Base-by-base conservation (phyloP, 1,140 invertebrate genomes). In the Bombus terrestris region DNA sequence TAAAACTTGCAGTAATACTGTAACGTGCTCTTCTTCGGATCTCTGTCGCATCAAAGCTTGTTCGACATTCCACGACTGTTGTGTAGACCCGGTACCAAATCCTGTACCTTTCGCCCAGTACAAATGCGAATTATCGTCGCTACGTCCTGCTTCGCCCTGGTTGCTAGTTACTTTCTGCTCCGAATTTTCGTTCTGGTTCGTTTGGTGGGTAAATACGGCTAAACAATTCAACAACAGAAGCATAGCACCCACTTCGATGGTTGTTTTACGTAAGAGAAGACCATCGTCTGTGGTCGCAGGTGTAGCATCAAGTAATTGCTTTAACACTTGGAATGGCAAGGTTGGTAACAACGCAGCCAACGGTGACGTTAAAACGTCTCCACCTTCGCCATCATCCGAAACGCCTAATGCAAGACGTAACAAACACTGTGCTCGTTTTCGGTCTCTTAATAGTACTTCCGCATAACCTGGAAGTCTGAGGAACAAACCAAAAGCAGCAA, bases 51-150 rank as follows among this genome's bases (percentile, higher is more conserved):
- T 93, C n/a, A 99, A 94, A 41, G 98, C 98, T 92, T 99, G 98
- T 92, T 99, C 98, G 18, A 99, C 98, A 94, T 99, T 98, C 98
- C 98, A 99, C 47, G 98, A 98, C 92, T 99, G 98, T 81, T 98
- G 97, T 3, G 98, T 99, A 2, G 98, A 99, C 2, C 99, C 99
- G 1, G 98, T 99, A 25, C 98, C 99, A 94, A 99, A 99, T 8
- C 99, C 99, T 2, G 98, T 98, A 13, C 97, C 97, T 93, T 99
- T 99, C 0, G 98, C 98, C 98, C 98, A 99, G 94, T 99, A 99
- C 85, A 98, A 95, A 92, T 99, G 98, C 3, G 97, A 97, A 89
- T 98, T 98, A 83, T 98, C 97, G 91, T 97, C 97, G 41, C 94
- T 95, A 1, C 91, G 89, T 35, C 90, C 90, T 39, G 92, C 93